Percentiles rank a stretch among this genome's conserved stretches.
phyloP scores from a whole-genome alignment of 2,113 vertebrate genomes.

The Albula glossodonta region DNA sequence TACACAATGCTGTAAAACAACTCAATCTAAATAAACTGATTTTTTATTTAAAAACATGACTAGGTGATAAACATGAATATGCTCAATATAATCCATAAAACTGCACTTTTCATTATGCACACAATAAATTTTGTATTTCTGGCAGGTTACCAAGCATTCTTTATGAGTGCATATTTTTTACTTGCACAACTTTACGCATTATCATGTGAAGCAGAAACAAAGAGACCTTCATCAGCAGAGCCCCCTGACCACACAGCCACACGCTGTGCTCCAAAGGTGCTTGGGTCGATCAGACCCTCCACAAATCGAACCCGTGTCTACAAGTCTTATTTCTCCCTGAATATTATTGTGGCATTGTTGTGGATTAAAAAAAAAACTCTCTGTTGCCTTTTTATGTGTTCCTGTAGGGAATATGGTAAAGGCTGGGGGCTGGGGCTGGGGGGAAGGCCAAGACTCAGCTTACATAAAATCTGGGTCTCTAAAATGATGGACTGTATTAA shows the following conservation, averaged over 20 bases:
- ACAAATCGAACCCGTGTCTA: not conserved
- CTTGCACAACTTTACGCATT: not conserved
- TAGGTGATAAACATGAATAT: not conserved
- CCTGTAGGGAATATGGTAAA: not conserved
- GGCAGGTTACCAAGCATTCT: not conserved
- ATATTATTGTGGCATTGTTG: not conserved
- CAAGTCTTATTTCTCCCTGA: not conserved
- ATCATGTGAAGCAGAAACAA: conserved; percentile 1
- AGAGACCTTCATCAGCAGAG: not conserved
- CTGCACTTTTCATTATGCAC: not conserved
- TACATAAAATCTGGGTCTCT: not conserved
- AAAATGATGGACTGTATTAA: conserved; percentile 31
- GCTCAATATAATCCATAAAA: conserved; percentile 4
- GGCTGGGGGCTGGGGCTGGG: not conserved
- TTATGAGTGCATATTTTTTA: not conserved
- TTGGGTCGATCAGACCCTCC: not conserved
- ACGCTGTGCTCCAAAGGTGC: not conserved
- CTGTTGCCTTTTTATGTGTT: conserved; percentile 10
- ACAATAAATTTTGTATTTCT: not conserved
- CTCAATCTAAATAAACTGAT: not conserved
- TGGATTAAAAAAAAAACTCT: conserved; percentile 2
- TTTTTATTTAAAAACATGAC: not conserved
- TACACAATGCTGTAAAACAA: not conserved
- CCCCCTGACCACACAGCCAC: not conserved
- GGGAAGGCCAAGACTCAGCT: not conserved